phyloP scores from a whole-genome alignment of 2,888 invertebrate genomes.

The Tridacna crocea region DNA sequence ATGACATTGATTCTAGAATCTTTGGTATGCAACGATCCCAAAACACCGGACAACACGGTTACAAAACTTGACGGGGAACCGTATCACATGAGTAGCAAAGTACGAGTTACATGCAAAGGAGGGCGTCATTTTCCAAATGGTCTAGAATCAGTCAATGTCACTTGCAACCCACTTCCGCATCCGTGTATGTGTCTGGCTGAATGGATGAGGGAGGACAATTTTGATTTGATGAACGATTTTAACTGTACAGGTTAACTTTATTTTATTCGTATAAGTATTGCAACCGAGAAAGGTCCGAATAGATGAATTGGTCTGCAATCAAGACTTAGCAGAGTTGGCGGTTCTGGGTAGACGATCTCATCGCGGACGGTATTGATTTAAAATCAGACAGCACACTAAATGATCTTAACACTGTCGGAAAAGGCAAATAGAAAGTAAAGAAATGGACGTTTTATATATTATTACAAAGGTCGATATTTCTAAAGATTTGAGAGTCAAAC shows the following conservation, averaged over 20 bases:
- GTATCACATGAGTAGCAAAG: slow-evolving; percentile 36
- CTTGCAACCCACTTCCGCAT: slow-evolving; percentile 49
- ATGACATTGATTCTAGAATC: slow-evolving; percentile 29
- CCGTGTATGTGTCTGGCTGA: slow-evolving; percentile 57
- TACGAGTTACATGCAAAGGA: slow-evolving; percentile 41
- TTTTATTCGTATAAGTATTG: background rate
- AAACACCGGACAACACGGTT: slow-evolving; percentile 26
- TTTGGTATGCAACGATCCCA: slow-evolving; percentile 41
- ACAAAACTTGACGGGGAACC: slow-evolving; percentile 28
- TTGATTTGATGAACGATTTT: slow-evolving; percentile 36
- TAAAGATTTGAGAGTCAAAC: too few relatives aligned
- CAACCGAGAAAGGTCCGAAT: too few relatives aligned
- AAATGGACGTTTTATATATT: too few relatives aligned
- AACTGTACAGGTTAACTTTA: slow-evolving; percentile 39
- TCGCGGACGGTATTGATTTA: too few relatives aligned
- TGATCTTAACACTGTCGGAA: too few relatives aligned
- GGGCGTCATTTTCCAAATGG: slow-evolving; percentile 42
- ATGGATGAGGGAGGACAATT: slow-evolving; percentile 32
- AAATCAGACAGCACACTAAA: too few relatives aligned
- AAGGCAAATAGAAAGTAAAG: too few relatives aligned
- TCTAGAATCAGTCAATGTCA: slow-evolving; percentile 22
- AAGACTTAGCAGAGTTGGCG: too few relatives aligned
- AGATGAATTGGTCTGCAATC: too few relatives aligned
- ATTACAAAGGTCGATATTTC: too few relatives aligned
- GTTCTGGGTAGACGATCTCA: too few relatives aligned